Evolutionary conservation across 2,113 vertebrate species (phyloP).

Genomic region (Siniperca knerii): DNA sequence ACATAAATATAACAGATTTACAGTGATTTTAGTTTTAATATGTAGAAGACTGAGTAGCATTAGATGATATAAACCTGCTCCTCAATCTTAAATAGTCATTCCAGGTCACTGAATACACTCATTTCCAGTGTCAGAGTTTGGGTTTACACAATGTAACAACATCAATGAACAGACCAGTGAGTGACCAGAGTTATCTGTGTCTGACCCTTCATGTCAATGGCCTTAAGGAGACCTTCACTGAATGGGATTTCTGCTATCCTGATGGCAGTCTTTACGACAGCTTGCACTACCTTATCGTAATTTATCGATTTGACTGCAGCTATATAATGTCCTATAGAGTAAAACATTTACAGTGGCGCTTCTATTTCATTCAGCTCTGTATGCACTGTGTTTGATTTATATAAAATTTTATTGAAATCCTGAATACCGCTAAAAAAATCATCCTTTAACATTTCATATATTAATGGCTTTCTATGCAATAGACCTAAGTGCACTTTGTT

Average conservation of each 20-base stretch:
- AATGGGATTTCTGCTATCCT: slow-evolving; percentile 45
- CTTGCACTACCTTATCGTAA: slow-evolving; percentile 35
- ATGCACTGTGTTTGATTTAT: slow-evolving; percentile 24
- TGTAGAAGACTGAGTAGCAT: neutral
- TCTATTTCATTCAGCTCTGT: slow-evolving; percentile 7
- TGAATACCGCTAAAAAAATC: slow-evolving; percentile 1
- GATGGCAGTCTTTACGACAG: slow-evolving; percentile 27
- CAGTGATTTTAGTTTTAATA: neutral
- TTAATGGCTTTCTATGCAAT: slow-evolving; percentile 23
- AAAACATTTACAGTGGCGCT: slow-evolving; percentile 31
- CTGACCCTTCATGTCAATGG: neutral
- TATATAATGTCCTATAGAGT: slow-evolving; percentile 13
- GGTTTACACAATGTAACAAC: neutral
- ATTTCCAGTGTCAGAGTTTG: neutral
- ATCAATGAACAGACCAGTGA: slow-evolving; percentile 8
- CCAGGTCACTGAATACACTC: neutral
- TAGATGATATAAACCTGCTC: slow-evolving; percentile 1
- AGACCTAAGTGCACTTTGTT: neutral
- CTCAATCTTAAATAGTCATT: neutral
- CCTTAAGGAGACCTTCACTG: slow-evolving; percentile 53
- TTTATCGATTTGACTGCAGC: slow-evolving; percentile 49
- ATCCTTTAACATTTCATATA: slow-evolving; percentile 16
- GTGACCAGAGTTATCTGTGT: slow-evolving; percentile 3
- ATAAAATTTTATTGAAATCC: slow-evolving; percentile 23
- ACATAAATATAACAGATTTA: slow-evolving; percentile 30